phyloP scores from a whole-genome alignment of 2,797 vertebrate genomes.

The Octomys mimax region DNA sequence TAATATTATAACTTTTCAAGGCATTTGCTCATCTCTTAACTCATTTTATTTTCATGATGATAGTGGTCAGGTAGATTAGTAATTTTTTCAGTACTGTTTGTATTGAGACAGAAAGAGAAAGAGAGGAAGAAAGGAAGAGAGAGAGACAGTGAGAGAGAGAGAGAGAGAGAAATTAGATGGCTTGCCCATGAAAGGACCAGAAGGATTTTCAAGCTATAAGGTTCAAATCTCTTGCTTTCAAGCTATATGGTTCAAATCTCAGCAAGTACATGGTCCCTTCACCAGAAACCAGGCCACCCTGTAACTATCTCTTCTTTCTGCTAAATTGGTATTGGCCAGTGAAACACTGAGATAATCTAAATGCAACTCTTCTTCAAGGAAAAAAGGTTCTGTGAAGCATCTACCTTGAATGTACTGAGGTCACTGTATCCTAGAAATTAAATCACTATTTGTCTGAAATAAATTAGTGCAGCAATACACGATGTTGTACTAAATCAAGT shows the following conservation, averaged over 20 bases:
- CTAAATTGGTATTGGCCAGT: not conserved
- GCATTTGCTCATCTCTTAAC: not conserved
- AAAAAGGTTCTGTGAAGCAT: constrained; percentile 7
- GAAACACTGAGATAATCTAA: constrained; percentile 23
- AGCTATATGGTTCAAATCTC: not conserved
- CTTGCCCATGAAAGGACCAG: not conserved
- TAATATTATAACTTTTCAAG: not conserved
- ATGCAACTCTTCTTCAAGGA: not conserved
- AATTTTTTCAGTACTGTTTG: not conserved
- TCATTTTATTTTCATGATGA: not conserved
- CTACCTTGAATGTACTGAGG: not conserved
- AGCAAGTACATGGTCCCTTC: accelerated
- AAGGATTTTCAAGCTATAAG: not conserved
- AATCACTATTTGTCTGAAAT: constrained; percentile 54
- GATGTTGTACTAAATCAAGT: not conserved
- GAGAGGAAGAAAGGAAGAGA: not conserved
- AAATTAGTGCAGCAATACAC: not conserved
- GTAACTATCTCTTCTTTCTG: not conserved
- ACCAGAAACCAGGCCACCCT: not conserved
- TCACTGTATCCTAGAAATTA: not conserved
- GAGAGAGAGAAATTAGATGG: not conserved
- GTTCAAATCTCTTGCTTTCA: not conserved
- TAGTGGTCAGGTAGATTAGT: not conserved
- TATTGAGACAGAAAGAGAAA: not conserved
- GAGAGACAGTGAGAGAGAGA: not conserved